Conservation (phyloP, 2,113 vertebrate species). For the Bujurquina vittata region DNA sequence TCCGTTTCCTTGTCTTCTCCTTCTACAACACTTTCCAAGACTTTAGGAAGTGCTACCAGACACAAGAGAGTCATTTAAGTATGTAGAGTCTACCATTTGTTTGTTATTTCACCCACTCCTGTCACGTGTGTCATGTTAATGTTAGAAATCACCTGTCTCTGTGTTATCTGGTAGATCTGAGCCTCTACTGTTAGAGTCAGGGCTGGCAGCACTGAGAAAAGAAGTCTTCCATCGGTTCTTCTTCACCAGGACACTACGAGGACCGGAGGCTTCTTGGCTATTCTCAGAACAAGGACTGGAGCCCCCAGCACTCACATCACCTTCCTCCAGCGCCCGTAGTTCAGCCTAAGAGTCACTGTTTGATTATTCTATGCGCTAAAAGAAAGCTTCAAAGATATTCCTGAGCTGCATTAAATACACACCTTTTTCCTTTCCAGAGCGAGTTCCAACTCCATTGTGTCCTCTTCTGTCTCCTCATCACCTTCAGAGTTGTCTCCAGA, state of each 20-base stretch:
- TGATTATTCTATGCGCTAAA: background rate
- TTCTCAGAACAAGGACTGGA: constrained; percentile 93
- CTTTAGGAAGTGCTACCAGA: constrained; percentile 70
- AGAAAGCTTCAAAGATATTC: background rate
- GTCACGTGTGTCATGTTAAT: background rate
- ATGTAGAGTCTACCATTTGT: background rate
- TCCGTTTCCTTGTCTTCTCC: constrained; percentile 84
- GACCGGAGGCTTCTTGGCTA: constrained; percentile 84
- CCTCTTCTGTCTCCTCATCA: constrained; percentile 91
- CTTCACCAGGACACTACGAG: constrained; percentile 79
- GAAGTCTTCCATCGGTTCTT: constrained; percentile 92
- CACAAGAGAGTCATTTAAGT: constrained; percentile 6
- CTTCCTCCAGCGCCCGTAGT: constrained; percentile 94
- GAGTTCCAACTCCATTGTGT: constrained; percentile 92
- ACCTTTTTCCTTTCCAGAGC: constrained; percentile 97
- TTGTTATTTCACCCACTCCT: background rate
- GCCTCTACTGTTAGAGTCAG: constrained; percentile 86
- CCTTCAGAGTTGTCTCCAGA: constrained; percentile 76
- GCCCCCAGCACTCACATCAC: constrained; percentile 88
- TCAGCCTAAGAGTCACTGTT: constrained; percentile 84
- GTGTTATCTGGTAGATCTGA: constrained; percentile 83
- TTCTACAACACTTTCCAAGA: constrained; percentile 76
- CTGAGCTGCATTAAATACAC: background rate
- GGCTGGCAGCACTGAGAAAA: constrained; percentile 87
- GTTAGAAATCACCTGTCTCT: constrained; percentile 79